A percentile compares a stretch with the other conserved stretches of the same genome.
Evolutionary conservation across 2,113 vertebrate species (phyloP).

Genomic region (Calonectris borealis): DNA sequence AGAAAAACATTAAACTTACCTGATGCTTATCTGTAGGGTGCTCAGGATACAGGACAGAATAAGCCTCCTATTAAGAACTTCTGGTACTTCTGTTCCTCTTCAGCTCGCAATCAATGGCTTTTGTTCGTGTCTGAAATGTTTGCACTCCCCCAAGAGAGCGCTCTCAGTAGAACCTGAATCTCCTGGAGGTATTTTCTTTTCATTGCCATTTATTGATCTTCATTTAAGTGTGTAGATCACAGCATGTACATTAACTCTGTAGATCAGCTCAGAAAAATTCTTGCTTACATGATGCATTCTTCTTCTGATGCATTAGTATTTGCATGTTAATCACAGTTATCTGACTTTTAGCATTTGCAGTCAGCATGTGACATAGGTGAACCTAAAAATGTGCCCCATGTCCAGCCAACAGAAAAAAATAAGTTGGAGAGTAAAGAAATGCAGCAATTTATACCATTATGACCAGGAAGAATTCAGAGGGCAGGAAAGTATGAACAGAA

Average conservation of each 20-base stretch:
- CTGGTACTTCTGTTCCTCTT: constrained; percentile 1
- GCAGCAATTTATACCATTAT: not conserved
- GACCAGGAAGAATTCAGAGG: not conserved
- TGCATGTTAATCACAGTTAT: not conserved
- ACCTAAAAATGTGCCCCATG: not conserved
- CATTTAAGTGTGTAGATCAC: constrained; percentile 45
- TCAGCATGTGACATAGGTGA: not conserved
- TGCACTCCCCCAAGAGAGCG: constrained; percentile 18
- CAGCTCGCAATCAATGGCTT: constrained; percentile 40
- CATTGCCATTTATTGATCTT: constrained; percentile 69
- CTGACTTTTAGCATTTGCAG: not conserved
- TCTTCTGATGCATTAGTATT: not conserved
- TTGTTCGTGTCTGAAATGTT: constrained; percentile 48
- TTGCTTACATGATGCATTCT: not conserved
- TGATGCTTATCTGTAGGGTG: constrained; percentile 45
- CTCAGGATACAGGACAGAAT: not conserved
- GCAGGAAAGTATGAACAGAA: not conserved
- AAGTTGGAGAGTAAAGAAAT: not conserved
- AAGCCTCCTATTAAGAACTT: constrained; percentile 41
- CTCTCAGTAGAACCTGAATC: not conserved
- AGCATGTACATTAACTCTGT: not conserved
- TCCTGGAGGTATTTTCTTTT: constrained; percentile 49
- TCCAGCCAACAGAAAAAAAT: not conserved
- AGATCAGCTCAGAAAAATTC: constrained; percentile 32
- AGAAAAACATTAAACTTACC: constrained; percentile 33